phyloP scores from a whole-genome alignment of 2,113 vertebrate species.

The Ariopsis seemanni region DNA sequence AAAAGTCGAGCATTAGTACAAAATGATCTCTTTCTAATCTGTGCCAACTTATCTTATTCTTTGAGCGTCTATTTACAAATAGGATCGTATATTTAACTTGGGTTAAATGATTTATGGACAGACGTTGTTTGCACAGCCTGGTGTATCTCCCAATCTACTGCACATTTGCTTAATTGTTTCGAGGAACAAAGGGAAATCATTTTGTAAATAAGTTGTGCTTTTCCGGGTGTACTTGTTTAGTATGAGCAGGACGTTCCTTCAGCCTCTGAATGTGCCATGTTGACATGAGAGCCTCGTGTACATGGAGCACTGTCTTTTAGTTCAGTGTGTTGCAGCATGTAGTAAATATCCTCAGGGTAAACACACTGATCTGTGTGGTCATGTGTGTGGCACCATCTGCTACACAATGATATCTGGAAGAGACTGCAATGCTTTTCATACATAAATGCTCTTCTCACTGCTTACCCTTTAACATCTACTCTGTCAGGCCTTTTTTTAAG shows the following conservation, averaged over 20 bases:
- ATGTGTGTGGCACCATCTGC: slow-evolving; percentile 10
- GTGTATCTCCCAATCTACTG: not conserved
- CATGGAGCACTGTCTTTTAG: not conserved
- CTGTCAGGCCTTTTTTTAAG: not conserved
- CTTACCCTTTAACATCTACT: not conserved
- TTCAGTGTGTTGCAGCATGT: slow-evolving; percentile 10
- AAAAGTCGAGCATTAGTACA: not conserved
- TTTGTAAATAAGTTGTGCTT: not conserved
- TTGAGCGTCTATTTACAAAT: slow-evolving; percentile 14
- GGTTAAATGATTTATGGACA: slow-evolving; percentile 33
- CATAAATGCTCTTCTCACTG: not conserved
- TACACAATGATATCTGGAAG: not conserved
- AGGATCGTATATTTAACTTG: slow-evolving; percentile 19
- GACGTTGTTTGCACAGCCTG: slow-evolving; percentile 1
- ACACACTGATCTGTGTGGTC: not conserved
- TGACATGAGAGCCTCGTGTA: not conserved
- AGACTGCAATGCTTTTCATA: slow-evolving; percentile 1
- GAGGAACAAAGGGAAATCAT: slow-evolving; percentile 13
- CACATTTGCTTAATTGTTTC: not conserved
- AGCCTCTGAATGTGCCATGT: not conserved
- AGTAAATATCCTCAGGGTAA: slow-evolving; percentile 7
- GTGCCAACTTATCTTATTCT: not conserved
- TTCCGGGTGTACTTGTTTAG: not conserved
- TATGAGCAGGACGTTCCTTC: not conserved
- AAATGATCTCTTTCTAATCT: not conserved